Evolutionary conservation across 2,113 vertebrate species (phyloP).

Genomic region (Aegotheles bennettii): DNA sequence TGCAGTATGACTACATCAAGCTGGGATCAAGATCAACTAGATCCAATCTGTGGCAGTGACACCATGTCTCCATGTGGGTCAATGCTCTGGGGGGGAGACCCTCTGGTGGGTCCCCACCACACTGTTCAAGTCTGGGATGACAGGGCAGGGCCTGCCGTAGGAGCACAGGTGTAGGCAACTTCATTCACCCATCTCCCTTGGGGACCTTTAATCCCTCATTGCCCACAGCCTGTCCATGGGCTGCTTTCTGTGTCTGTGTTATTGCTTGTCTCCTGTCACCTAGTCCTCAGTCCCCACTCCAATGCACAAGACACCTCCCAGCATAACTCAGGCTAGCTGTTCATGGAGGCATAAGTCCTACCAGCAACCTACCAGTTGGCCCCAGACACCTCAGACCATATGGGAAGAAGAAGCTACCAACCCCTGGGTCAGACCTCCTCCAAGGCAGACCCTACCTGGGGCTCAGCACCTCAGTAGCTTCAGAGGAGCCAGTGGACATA

Average conservation of each 20-base stretch:
- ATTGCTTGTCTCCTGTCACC: not conserved
- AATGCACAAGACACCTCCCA: not conserved
- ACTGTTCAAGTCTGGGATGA: not conserved
- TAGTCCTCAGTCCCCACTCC: not conserved
- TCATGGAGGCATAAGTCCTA: not conserved
- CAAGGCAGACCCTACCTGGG: not conserved
- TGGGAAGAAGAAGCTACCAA: not conserved
- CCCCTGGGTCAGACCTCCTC: not conserved
- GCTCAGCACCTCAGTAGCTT: not conserved
- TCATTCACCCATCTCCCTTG: accelerated
- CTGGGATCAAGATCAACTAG: no score
- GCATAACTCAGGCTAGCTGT: not conserved
- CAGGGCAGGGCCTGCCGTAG: not conserved
- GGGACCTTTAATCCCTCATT: not conserved
- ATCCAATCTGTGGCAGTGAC: not conserved
- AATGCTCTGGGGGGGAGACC: no score
- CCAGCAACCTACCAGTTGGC: not conserved
- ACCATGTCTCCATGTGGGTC: accelerated
- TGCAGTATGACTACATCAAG: not conserved
- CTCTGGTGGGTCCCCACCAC: not conserved
- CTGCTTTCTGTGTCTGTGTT: not conserved
- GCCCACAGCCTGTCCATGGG: not conserved
- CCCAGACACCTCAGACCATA: not conserved
- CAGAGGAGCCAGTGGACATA: accelerated
- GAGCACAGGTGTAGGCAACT: not conserved